These are phyloP conservation scores for Chrysolina oricalcia DNA, from an alignment of 2,888 invertebrate species.

Conservation along the genomic window DNA sequence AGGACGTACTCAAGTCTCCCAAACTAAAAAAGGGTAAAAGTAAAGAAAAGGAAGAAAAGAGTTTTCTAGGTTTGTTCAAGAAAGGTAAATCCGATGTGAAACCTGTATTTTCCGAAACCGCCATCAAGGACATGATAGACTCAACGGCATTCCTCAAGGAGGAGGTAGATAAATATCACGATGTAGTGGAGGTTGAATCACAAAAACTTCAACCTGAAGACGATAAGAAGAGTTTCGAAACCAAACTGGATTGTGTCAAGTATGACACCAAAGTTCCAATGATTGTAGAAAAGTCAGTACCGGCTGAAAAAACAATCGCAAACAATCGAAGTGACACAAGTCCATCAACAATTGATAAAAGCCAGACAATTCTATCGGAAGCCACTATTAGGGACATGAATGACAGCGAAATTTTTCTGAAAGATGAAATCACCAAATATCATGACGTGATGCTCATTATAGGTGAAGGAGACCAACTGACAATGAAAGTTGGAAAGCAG, in stretches of 20 bases:
- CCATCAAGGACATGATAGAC: constrained; percentile 60
- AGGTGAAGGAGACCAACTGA: constrained; percentile 3
- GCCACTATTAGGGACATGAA: constrained; percentile 3
- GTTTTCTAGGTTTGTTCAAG: constrained; percentile 60
- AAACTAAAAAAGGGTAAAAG: constrained; percentile 47
- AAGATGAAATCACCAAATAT: constrained; percentile 55
- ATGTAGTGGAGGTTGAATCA: constrained; percentile 47
- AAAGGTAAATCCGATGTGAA: constrained; percentile 49
- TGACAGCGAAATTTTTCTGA: constrained; percentile 56
- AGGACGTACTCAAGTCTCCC: constrained; percentile 37
- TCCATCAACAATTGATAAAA: not conserved
- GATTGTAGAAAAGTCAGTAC: constrained; percentile 11
- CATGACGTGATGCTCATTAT: constrained; percentile 47
- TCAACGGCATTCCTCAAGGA: constrained; percentile 60
- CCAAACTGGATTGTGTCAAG: not conserved
- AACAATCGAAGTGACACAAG: constrained; percentile 4
- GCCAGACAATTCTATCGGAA: too few species aligned
- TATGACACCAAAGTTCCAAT: not conserved
- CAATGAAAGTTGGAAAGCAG: not conserved
- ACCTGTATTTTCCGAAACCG: constrained; percentile 55
- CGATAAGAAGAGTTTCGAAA: too few species aligned
- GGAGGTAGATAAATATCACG: constrained; percentile 64
- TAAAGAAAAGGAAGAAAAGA: constrained; percentile 54
- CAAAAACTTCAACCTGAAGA: too few species aligned
- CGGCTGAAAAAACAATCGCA: constrained; percentile 34